Percentiles rank a stretch among this genome's conserved stretches.
These are phyloP conservation scores for Aspidiotus destructor DNA, from an alignment of 2,888 invertebrate species.

Conservation along the genomic window DNA sequence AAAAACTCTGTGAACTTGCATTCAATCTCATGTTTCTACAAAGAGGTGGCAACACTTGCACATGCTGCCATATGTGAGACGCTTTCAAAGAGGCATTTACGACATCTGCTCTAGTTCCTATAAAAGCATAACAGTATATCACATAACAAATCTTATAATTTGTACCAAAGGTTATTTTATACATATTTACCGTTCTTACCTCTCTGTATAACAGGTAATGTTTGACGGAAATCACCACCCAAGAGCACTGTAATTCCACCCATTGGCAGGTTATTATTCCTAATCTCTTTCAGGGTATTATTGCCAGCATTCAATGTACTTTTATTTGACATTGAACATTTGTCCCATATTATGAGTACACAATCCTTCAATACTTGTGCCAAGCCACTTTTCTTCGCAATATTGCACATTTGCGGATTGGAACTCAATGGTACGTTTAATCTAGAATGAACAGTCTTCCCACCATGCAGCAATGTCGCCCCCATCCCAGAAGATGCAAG, in stretches of 20 bases:
- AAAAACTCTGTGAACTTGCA: slow-evolving; percentile 39
- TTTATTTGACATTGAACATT: slow-evolving; percentile 17
- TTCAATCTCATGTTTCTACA: slow-evolving; percentile 39
- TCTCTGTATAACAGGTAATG: slow-evolving; percentile 13
- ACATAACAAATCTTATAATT: not conserved
- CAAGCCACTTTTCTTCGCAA: slow-evolving; percentile 17
- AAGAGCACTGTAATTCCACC: slow-evolving; percentile 17
- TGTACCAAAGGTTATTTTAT: too few relatives aligned
- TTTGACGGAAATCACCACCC: slow-evolving; percentile 17
- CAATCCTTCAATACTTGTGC: slow-evolving; percentile 17
- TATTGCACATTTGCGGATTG: slow-evolving; percentile 6
- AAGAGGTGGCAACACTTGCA: slow-evolving; percentile 35
- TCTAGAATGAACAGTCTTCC: slow-evolving; percentile 42
- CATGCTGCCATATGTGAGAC: slow-evolving; percentile 19
- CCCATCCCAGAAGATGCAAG: slow-evolving; percentile 44
- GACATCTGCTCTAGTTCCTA: slow-evolving; percentile 3
- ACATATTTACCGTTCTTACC: not conserved
- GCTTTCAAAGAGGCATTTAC: slow-evolving; percentile 19
- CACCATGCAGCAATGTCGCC: slow-evolving; percentile 42
- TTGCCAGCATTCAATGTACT: slow-evolving; percentile 9
- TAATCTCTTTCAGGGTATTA: slow-evolving; percentile 15
- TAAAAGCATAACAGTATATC: not conserved
- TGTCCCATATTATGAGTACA: slow-evolving; percentile 27
- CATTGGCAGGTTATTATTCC: slow-evolving; percentile 1
- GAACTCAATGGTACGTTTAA: slow-evolving; percentile 41